phyloP scores from a whole-genome alignment of 1,140 invertebrate genomes.

The Lepidurus packardi region DNA sequence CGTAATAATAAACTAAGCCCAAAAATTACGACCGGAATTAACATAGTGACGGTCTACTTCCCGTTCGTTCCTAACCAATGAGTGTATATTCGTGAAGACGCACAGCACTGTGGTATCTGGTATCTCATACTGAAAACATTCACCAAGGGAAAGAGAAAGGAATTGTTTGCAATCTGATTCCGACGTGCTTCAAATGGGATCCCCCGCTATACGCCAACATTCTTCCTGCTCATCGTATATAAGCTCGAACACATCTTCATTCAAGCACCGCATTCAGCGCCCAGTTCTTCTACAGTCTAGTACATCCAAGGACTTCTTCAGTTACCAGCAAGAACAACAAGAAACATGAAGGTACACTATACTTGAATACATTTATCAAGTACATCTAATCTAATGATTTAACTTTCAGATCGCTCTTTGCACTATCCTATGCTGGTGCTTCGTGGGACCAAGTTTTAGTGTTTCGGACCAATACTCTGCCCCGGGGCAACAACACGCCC shows the following conservation, averaged over 20 bases:
- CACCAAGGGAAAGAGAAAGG: slow-evolving; percentile 6
- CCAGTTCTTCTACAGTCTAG: neutral
- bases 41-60: slow-evolving; percentile 18
- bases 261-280: neutral
- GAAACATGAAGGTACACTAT: neutral
- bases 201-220: neutral
- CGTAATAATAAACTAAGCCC: neutral
- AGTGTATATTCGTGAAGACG: neutral
- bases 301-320: neutral
- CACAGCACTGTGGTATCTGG: neutral
- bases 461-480: neutral
- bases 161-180: neutral
- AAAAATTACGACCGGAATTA: slow-evolving; percentile 7
- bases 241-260: neutral
- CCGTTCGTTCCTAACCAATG: neutral
- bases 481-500: neutral
- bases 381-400: neutral
- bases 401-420: neutral
- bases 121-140: neutral
- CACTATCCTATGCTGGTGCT: neutral
- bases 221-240: slow-evolving; percentile 1
- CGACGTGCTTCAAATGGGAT: neutral
- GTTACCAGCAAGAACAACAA: neutral
- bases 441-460: neutral
- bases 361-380: neutral